Conservation (phyloP, 2,888 invertebrate genomes). For the Drosophila longiperda region DNA sequence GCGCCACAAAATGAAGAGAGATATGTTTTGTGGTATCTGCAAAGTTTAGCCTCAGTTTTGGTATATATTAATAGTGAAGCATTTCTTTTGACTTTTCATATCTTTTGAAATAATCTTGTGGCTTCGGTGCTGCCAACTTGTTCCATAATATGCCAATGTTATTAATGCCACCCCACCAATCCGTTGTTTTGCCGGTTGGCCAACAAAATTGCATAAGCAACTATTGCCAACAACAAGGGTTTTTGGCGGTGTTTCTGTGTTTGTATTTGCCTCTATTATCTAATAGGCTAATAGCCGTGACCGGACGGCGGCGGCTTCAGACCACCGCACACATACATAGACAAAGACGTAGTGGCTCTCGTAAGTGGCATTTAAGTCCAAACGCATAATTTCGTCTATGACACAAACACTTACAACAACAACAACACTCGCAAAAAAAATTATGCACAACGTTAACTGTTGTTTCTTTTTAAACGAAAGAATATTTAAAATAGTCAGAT, state of each 20-base stretch:
- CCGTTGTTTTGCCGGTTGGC: not conserved
- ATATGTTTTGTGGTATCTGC: not conserved
- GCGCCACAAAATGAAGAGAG: not conserved
- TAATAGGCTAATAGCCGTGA: constrained; percentile 59
- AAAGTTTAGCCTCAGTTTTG: not conserved
- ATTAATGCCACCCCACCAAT: not conserved
- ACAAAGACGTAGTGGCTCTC: not conserved
- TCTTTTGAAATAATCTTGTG: too few relatives aligned
- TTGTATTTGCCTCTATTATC: constrained; percentile 50
- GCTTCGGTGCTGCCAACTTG: constrained; percentile 24
- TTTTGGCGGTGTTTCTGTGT: constrained; percentile 18
- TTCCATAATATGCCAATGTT: constrained; percentile 4
- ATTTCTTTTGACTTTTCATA: not conserved
- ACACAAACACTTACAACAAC: constrained; percentile 7
- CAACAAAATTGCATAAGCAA: not conserved
- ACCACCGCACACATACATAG: not conserved
- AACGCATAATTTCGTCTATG: constrained; percentile 49
- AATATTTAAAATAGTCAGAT: not conserved
- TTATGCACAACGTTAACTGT: constrained; percentile 15
- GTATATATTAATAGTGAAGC: not conserved
- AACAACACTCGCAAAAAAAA: not conserved
- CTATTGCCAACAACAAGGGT: not conserved
- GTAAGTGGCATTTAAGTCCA: constrained; percentile 41
- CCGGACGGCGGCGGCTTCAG: constrained; percentile 15
- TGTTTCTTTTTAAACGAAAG: not conserved